Percentiles rank a stretch among this genome's conserved stretches.
Evolutionary conservation across 2,113 vertebrate species (phyloP).

Genomic region (Malurus alboscapulatus): DNA sequence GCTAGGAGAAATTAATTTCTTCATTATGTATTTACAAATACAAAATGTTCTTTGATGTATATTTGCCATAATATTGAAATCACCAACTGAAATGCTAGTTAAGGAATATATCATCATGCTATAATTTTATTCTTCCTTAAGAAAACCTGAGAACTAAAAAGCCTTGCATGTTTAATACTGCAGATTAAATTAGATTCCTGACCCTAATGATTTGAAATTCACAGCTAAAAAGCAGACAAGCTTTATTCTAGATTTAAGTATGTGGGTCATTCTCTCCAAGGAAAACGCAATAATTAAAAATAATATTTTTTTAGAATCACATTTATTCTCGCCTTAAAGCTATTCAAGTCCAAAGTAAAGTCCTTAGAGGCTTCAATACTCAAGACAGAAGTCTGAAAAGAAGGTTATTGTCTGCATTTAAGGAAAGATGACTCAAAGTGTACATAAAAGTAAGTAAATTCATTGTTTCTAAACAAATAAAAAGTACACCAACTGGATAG

Average conservation of each 20-base stretch:
- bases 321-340: constrained; percentile 7
- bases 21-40: not conserved
- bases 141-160: not conserved
- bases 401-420: not conserved
- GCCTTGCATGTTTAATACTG: not conserved
- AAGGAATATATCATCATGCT: not conserved
- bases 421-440: not conserved
- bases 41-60: not conserved
- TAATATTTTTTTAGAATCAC: not conserved
- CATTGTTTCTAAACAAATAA: not conserved
- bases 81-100: not conserved
- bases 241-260: not conserved
- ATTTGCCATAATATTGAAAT: not conserved
- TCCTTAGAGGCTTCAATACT: not conserved
- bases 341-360: not conserved
- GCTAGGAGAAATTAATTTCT: not conserved
- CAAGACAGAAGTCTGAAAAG: not conserved
- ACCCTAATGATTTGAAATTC: constrained; percentile 15
- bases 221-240: not conserved
- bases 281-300: constrained; percentile 33
- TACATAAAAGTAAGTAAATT: not conserved
- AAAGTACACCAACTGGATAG: not conserved
- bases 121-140: not conserved
- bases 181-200: constrained; percentile 14
- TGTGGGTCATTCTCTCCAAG: constrained; percentile 4